phyloP scores from a whole-genome alignment of 1,140 invertebrate genomes.

The Matsumurasca onukii region DNA sequence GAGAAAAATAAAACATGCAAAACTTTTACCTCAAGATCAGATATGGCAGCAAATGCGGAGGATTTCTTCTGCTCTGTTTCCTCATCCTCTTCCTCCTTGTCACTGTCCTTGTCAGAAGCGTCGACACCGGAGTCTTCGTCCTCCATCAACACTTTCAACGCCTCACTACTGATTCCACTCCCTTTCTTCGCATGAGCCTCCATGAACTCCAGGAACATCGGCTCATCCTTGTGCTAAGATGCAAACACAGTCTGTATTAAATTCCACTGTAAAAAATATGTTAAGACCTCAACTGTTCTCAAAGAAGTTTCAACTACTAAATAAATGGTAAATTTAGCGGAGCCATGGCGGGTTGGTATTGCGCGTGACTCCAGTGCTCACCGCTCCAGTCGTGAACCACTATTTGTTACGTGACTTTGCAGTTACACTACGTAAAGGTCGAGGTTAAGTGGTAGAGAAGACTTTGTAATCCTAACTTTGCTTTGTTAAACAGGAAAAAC shows the following conservation, averaged over 20 bases:
- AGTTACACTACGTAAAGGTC: too few species aligned
- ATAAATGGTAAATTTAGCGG: too few species aligned
- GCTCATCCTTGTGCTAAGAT: conserved; percentile 81
- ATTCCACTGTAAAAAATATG: background rate
- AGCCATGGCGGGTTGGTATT: too few species aligned
- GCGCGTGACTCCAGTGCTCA: too few species aligned
- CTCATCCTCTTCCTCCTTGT: conserved; percentile 37
- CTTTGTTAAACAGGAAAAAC: too few species aligned
- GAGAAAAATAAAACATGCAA: too few species aligned
- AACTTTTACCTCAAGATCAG: conserved; percentile 65
- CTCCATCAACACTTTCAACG: conserved; percentile 46
- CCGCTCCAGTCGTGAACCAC: too few species aligned
- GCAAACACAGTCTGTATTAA: background rate
- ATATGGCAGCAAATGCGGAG: conserved; percentile 64
- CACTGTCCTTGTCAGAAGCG: conserved; percentile 45
- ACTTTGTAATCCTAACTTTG: too few species aligned
- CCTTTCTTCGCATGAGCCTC: conserved; percentile 68
- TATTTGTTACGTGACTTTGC: too few species aligned
- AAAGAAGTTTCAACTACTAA: background rate
- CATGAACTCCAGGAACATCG: conserved; percentile 85
- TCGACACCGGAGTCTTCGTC: conserved; percentile 42
- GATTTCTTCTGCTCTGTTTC: conserved; percentile 49
- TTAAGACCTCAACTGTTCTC: background rate
- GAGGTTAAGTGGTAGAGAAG: too few species aligned
- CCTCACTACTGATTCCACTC: conserved; percentile 68